phyloP scores from a whole-genome alignment of 2,113 vertebrate genomes.

The Hymenochirus boettgeri region DNA sequence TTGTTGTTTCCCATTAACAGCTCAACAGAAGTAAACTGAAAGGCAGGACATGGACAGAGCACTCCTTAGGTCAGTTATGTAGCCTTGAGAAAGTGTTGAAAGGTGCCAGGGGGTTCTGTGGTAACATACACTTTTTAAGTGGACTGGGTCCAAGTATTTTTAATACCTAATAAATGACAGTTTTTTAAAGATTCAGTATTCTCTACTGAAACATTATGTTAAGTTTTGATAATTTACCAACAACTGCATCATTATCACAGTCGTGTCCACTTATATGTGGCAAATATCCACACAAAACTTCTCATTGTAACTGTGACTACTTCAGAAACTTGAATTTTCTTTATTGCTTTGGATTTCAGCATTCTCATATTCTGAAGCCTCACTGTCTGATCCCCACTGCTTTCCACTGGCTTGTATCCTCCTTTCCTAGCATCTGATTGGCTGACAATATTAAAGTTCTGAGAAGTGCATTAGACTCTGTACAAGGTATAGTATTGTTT shows the following conservation, averaged over 20 bases:
- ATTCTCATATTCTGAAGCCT: constrained; percentile 86
- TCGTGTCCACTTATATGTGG: neutral
- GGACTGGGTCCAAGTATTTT: no score
- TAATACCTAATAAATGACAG: constrained; percentile 44
- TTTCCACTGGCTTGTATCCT: constrained; percentile 74
- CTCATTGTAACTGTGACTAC: constrained; percentile 19
- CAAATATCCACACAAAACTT: constrained; percentile 34
- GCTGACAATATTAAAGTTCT: constrained; percentile 59
- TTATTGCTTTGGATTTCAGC: constrained; percentile 45
- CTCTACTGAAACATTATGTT: constrained; percentile 55
- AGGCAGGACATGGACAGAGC: constrained; percentile 96
- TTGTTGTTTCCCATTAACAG: constrained; percentile 97
- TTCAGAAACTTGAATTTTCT: constrained; percentile 12
- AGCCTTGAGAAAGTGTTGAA: constrained; percentile 89
- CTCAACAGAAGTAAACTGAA: constrained; percentile 92
- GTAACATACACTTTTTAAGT: constrained; percentile 36
- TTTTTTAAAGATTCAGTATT: constrained; percentile 39
- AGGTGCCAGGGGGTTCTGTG: constrained; percentile 68
- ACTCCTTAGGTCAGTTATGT: constrained; percentile 90
- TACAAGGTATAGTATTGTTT: no score
- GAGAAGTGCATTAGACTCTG: neutral
- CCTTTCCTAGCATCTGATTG: constrained; percentile 84
- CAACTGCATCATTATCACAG: constrained; percentile 54
- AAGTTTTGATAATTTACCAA: constrained; percentile 72
- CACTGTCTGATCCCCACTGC: constrained; percentile 89